Base-by-base conservation (phyloP, 2,113 vertebrate species). In the Vireo altiloquus region DNA sequence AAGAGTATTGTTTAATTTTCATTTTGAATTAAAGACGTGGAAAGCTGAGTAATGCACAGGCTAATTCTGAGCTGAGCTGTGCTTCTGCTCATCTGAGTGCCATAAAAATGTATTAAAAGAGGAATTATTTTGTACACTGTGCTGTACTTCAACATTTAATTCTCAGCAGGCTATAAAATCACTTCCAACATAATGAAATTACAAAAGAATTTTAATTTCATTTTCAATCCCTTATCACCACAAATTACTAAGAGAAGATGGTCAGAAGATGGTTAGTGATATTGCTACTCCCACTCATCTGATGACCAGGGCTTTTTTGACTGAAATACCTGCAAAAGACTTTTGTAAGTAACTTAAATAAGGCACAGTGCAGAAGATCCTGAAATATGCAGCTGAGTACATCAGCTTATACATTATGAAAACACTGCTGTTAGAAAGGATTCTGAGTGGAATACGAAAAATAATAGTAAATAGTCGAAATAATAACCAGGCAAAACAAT, bases 1-100 rank as follows among this genome's bases (percentile, higher is more conserved):
- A 97, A 97, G 95, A 95, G 89, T 96, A 96, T 97, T 98, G 95
- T 97, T 98, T 98, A 96, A 98, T 98, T 98, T 98, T 98, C 93
- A 92, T 97, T 97, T 97, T 96, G 97, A 97, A 97, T 97, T 97
- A 97, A 97, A 96, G 94, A 97, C 88, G 82, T 91, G 53, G 88
- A 98, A 98, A 97, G 72, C 94, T 97, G 96, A 97, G 90, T 95
- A 97, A 97, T 92, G 88, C 47, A 95, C 94, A 97, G 79, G 71
- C 85, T 98, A 97, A 96, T 96, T 97, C 95, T 94, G 82, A 97
- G 91, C 93, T 90, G 83, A 96, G 88, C 88, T 85, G 57, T 82
- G 71, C 60, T 42, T 86, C 80, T 88, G 70, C 81, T 97, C 97
- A 96, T 97, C 71, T 59, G 97, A 98, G 98, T 94, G 83, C 74